A percentile compares a stretch with the other conserved stretches of the same genome.
phyloP scores from a whole-genome alignment of 2,797 vertebrate species.

The Labroides dimidiatus region DNA sequence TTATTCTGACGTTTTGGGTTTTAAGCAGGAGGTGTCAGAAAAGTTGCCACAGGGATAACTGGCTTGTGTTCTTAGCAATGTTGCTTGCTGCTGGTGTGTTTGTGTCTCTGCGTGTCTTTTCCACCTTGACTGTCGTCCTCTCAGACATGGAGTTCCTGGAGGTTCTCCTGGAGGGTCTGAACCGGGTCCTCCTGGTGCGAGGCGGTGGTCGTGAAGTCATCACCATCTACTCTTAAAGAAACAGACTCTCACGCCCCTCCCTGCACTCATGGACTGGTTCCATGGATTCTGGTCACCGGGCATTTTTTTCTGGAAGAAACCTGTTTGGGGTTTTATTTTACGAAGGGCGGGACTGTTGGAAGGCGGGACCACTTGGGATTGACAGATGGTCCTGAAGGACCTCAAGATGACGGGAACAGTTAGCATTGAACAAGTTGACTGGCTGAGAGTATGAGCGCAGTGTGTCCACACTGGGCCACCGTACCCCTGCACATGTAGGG shows the following conservation, averaged over 20 bases:
- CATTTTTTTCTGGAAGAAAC: slow-evolving; percentile 52
- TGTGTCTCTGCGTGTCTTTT: not conserved
- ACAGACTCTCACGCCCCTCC: slow-evolving; percentile 26
- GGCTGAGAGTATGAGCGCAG: slow-evolving; percentile 24
- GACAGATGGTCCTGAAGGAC: slow-evolving; percentile 40
- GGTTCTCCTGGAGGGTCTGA: slow-evolving; percentile 94
- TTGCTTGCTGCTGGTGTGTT: too few relatives aligned
- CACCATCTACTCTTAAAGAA: slow-evolving; percentile 93
- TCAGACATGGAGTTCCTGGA: slow-evolving; percentile 99
- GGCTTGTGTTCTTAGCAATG: too few relatives aligned
- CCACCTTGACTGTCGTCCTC: slow-evolving; percentile 43
- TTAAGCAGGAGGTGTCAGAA: too few relatives aligned
- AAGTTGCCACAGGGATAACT: too few relatives aligned
- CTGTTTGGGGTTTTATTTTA: slow-evolving; percentile 34
- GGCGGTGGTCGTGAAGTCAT: slow-evolving; percentile 97
- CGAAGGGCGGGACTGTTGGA: slow-evolving; percentile 46
- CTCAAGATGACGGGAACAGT: slow-evolving; percentile 31
- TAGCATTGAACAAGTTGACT: slow-evolving; percentile 10
- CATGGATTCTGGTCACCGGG: slow-evolving; percentile 52
- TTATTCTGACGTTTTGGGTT: too few relatives aligned
- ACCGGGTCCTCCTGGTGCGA: slow-evolving; percentile 92
- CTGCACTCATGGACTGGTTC: slow-evolving; percentile 50
- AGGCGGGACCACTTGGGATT: slow-evolving; percentile 62
- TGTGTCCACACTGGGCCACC: slow-evolving; percentile 43
- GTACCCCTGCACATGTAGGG: slow-evolving; percentile 41